phyloP scores from a whole-genome alignment of 2,888 invertebrate species.

The Tachina fera region DNA sequence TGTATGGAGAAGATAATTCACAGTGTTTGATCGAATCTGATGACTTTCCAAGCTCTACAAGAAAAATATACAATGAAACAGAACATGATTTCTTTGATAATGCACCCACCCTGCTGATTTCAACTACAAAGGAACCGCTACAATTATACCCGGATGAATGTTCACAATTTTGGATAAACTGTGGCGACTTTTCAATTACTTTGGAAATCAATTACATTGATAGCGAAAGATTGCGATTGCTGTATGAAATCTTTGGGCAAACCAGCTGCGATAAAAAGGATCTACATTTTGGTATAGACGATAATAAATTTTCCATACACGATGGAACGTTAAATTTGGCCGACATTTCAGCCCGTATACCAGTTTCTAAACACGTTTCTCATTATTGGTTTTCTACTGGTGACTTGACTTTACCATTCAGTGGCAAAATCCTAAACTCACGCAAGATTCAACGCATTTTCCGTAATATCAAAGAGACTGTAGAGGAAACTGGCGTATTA shows the following conservation, averaged over 20 bases:
- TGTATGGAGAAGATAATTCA: neutral
- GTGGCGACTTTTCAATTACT: constrained; percentile 77
- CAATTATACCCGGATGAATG: constrained; percentile 26
- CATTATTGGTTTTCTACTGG: constrained; percentile 81
- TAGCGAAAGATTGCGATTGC: constrained; percentile 75
- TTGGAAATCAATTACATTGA: constrained; percentile 76
- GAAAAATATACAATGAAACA: constrained; percentile 53
- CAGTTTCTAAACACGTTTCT: constrained; percentile 75
- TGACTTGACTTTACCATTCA: constrained; percentile 79
- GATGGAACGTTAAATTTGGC: constrained; percentile 38
- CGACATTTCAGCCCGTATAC: constrained; percentile 72
- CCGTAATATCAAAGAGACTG: constrained; percentile 74
- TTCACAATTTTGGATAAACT: constrained; percentile 78
- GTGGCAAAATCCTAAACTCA: constrained; percentile 75
- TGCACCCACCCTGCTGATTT: constrained; percentile 68
- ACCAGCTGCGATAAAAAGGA: constrained; percentile 76
- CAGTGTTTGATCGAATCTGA: no score
- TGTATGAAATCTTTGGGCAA: constrained; percentile 80
- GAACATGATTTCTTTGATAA: constrained; percentile 76
- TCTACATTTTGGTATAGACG: constrained; percentile 80
- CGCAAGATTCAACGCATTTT: constrained; percentile 78
- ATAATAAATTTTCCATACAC: constrained; percentile 75
- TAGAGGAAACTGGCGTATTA: constrained; percentile 58
- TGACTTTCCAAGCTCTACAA: no score
- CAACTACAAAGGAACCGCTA: no score